Base-by-base conservation (phyloP, 2,888 invertebrate species). In the Synanthedon myopaeformis region DNA sequence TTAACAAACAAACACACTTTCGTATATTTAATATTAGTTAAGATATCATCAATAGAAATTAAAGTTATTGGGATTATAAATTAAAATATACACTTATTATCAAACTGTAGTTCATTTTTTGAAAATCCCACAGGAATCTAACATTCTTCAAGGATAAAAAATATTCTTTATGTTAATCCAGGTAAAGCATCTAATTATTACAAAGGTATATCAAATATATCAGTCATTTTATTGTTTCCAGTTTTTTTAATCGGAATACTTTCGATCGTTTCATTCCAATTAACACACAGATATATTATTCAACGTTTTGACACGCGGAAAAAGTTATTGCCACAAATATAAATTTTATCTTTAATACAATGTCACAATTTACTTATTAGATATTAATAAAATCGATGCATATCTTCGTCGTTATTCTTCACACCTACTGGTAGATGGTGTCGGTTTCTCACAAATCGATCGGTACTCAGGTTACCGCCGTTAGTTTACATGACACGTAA, bases 401-500 rank as follows among this genome's bases (percentile, higher is more conserved):
- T 53, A 53, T 57, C 51, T 58, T 55, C 53, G 56, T 62, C 59
- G 56, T 55, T 57, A 61, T 61, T 59, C 58, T 68, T 68, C 61
- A 70, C 73, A 74, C 72, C 67, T 70, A 62, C 61, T 57, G 61
- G 6, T 59, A 56, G 57, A 64, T 63, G 56, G 63, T 71, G 76
- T 75, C 67, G 59, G 63, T 69, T 70, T 64, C 53, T 41, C 52
- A 49, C 41, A 23, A 50, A 56, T 54, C 51, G 53, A 56, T 53
- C 23, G 45, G 19, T 19, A 14, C 49, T 49, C 49, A 11, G 49
- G 67, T 72, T 70, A 70, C 70, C 60, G 51, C 57, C 52, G 55
- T 60, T 61, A 62, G 65, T 72, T 63, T 70, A 67, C 65, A 58
- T 59, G 69, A 69, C 68, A 71, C 69, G 67, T 73, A 67, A 74